Evolutionary conservation across 2,888 invertebrate species (phyloP).

Genomic region (Aethes cnicana): DNA sequence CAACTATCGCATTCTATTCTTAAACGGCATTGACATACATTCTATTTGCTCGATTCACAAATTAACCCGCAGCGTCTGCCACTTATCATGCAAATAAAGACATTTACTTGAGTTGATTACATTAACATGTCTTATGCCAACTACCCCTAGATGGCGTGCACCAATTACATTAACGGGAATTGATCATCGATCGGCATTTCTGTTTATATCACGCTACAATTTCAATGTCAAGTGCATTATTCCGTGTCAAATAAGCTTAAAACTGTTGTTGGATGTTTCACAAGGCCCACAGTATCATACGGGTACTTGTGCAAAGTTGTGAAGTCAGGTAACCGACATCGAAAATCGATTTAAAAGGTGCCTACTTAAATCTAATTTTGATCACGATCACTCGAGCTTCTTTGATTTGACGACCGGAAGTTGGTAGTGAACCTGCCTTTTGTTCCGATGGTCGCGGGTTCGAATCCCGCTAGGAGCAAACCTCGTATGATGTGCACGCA

Average conservation of each 20-base stretch:
- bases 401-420: too few species aligned
- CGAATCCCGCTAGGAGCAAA: too few species aligned
- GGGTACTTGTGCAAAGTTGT: too few species aligned
- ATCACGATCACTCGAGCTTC: too few species aligned
- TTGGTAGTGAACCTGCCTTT: too few species aligned
- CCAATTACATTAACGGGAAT: conserved; percentile 11
- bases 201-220: background rate
- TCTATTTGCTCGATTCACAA: background rate
- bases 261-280: background rate
- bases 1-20: too few species aligned
- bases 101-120: conserved; percentile 7
- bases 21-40: background rate
- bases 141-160: background rate
- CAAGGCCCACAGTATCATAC: background rate
- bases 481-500: too few species aligned
- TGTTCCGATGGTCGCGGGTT: too few species aligned
- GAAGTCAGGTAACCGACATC: too few species aligned
- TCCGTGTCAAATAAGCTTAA: background rate
- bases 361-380: too few species aligned
- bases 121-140: conserved; percentile 14
- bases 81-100: conserved; percentile 5
- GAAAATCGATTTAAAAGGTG: too few species aligned
- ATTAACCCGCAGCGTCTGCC: background rate
- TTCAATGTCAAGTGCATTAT: background rate
- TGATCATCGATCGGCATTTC: background rate